phyloP scores from a whole-genome alignment of 2,797 vertebrate species.

The Syndactyla subalaris region DNA sequence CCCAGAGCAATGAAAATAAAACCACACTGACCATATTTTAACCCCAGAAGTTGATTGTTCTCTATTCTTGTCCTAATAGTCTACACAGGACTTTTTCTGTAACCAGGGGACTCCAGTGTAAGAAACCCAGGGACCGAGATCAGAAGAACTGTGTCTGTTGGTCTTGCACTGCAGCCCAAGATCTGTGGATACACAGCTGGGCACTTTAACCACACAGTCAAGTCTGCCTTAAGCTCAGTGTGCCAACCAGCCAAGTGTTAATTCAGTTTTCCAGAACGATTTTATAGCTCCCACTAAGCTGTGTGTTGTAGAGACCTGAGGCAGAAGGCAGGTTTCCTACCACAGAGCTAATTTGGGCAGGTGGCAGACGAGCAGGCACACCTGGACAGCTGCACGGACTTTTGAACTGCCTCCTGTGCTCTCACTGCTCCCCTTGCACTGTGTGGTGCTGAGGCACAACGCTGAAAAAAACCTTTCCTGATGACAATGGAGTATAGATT shows the following conservation, averaged over 20 bases:
- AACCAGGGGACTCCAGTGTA: background rate
- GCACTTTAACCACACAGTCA: background rate
- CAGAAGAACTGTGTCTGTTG: background rate
- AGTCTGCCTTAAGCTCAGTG: background rate
- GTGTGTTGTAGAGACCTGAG: background rate
- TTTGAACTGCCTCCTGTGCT: background rate
- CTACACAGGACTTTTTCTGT: background rate
- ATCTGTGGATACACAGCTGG: background rate
- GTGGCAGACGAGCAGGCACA: background rate
- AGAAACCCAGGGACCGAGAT: background rate
- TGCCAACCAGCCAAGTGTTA: background rate
- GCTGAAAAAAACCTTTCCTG: background rate
- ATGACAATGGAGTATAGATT: background rate
- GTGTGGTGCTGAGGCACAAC: fast-evolving
- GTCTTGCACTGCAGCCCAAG: background rate
- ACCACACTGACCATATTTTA: background rate
- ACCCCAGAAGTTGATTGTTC: background rate
- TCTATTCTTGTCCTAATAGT: background rate
- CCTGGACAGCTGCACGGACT: background rate
- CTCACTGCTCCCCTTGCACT: background rate
- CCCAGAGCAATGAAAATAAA: background rate
- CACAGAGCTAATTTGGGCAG: background rate
- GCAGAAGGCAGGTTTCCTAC: background rate
- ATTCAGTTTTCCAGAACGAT: background rate
- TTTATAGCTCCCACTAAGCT: background rate